phyloP scores from a whole-genome alignment of 1,140 invertebrate genomes.

The Homalodisca vitripennis region DNA sequence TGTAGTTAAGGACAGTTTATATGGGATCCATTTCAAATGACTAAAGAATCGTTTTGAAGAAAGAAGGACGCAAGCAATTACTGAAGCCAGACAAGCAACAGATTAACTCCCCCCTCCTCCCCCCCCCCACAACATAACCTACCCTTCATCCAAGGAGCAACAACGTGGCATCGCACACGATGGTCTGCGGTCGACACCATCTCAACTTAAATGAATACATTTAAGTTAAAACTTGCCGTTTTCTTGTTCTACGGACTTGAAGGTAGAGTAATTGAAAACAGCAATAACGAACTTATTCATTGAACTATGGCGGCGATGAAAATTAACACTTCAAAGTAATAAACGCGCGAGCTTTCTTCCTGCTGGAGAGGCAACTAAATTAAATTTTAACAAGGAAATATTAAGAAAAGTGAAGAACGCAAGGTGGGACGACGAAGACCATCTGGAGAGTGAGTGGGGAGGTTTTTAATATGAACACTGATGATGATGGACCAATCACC shows the following conservation, averaged over 20 bases:
- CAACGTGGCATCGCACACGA: too few species aligned
- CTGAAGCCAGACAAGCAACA: neutral
- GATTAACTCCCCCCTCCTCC: neutral
- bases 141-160: neutral
- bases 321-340: conserved; percentile 8
- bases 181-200: too few species aligned
- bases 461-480: conserved; percentile 9
- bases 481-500: conserved; percentile 21
- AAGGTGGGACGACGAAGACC: neutral
- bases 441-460: neutral
- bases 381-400: conserved; percentile 12
- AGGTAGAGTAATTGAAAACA: too few species aligned
- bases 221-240: too few species aligned
- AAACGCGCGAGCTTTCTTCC: neutral
- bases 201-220: too few species aligned
- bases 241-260: too few species aligned
- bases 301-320: neutral
- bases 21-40: too few species aligned
- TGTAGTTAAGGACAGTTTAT: too few species aligned
- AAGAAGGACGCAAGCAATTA: too few species aligned
- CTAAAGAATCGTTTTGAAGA: too few species aligned
- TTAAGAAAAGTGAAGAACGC: neutral
- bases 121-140: too few species aligned
- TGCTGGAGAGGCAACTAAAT: neutral
- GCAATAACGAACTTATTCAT: too few species aligned